Evolutionary conservation across 2,888 invertebrate genomes (phyloP).

Genomic region (Nesidiocoris tenuis): DNA sequence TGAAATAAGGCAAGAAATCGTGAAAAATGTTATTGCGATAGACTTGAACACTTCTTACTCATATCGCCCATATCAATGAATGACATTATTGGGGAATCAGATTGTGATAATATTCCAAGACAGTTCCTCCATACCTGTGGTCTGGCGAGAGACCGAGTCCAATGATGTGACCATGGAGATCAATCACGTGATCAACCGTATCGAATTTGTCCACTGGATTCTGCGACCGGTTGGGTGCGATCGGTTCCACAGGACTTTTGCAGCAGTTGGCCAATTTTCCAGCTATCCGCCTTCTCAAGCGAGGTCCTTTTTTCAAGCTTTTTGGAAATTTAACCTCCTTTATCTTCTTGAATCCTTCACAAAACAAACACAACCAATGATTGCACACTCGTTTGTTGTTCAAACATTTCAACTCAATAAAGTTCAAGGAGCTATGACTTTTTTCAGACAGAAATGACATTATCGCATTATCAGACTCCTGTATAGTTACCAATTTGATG

Average conservation of each 20-base stretch:
- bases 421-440: too few relatives aligned
- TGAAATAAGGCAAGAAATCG: too few relatives aligned
- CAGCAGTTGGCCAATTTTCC: slow-evolving; percentile 53
- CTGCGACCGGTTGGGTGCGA: not conserved
- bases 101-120: too few relatives aligned
- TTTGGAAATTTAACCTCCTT: slow-evolving; percentile 68
- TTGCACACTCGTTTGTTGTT: too few relatives aligned
- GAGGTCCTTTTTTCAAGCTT: slow-evolving; percentile 67
- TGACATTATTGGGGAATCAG: too few relatives aligned
- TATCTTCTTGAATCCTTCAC: slow-evolving; percentile 71
- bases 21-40: too few relatives aligned
- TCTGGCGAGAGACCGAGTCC: slow-evolving; percentile 84
- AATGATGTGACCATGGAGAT: slow-evolving; percentile 81
- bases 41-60: too few relatives aligned
- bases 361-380: too few relatives aligned
- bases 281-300: slow-evolving; percentile 66
- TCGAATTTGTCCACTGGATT: slow-evolving; percentile 61
- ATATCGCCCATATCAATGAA: too few relatives aligned
- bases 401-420: too few relatives aligned
- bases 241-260: not conserved
- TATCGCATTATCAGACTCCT: too few relatives aligned
- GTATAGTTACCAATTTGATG: slow-evolving; percentile 69
- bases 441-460: too few relatives aligned
- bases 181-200: slow-evolving; percentile 74
- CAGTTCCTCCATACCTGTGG: slow-evolving; percentile 60